phyloP scores from a whole-genome alignment of 2,797 vertebrate species.

The Triplophysa yarkandensis region DNA sequence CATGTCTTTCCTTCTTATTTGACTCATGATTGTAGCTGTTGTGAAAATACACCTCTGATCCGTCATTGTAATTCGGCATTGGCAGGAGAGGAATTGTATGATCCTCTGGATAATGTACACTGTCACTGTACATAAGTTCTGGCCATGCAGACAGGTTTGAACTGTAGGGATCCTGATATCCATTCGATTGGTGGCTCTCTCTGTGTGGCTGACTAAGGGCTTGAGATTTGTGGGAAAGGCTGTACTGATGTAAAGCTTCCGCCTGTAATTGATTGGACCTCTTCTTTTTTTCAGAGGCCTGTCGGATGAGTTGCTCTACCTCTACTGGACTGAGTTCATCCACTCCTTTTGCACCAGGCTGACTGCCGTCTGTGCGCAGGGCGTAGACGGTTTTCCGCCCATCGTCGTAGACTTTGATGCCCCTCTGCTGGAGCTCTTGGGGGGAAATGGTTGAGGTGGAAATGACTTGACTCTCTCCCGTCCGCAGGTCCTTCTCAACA shows the following conservation, averaged over 20 bases:
- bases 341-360: slow-evolving; percentile 64
- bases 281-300: slow-evolving; percentile 81
- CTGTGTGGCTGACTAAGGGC: slow-evolving; percentile 68
- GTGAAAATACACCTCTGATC: slow-evolving; percentile 19
- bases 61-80: slow-evolving; percentile 35
- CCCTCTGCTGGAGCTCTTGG: slow-evolving; percentile 79
- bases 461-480: slow-evolving; percentile 87
- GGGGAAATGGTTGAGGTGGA: slow-evolving; percentile 85
- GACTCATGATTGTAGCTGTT: slow-evolving; percentile 5
- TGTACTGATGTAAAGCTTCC: not conserved
- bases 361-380: slow-evolving; percentile 67
- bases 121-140: slow-evolving; percentile 44
- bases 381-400: slow-evolving; percentile 88
- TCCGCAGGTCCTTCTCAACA: slow-evolving; percentile 87
- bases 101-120: slow-evolving; percentile 19
- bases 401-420: slow-evolving; percentile 91
- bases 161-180: slow-evolving; percentile 26
- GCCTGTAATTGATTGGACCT: slow-evolving; percentile 8
- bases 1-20: not conserved
- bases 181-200: slow-evolving; percentile 60
- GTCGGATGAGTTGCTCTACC: slow-evolving; percentile 88
- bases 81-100: slow-evolving; percentile 34
- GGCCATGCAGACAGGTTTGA: slow-evolving; percentile 36
- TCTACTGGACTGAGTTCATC: slow-evolving; percentile 80
- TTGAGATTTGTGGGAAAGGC: slow-evolving; percentile 64